Percentiles rank a stretch among this genome's conserved stretches.
These are phyloP conservation scores for Setophaga petechia DNA, from an alignment of 2,113 vertebrate species.

Conservation along the genomic window DNA sequence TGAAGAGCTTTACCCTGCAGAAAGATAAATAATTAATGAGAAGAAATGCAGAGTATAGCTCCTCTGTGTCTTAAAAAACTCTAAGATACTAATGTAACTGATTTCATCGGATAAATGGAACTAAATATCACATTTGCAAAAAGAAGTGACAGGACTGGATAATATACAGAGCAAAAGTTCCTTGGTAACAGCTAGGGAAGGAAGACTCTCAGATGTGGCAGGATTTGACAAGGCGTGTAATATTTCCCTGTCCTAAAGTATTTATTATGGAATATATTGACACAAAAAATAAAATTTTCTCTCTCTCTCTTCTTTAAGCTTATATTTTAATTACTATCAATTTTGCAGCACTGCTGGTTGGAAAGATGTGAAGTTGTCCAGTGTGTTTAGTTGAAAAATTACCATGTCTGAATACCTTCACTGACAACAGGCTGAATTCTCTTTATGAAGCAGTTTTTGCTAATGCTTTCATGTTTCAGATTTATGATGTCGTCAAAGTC, in stretches of 20 bases:
- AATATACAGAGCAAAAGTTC: constrained; percentile 6
- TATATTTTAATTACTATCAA: constrained; percentile 9
- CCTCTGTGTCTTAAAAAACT: constrained; percentile 39
- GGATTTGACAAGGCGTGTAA: constrained; percentile 19
- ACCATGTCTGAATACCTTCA: constrained; percentile 55
- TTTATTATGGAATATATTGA: constrained; percentile 17
- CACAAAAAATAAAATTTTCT: neutral
- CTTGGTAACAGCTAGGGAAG: neutral
- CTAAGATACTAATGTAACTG: neutral
- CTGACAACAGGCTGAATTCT: constrained; percentile 57
- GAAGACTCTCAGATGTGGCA: constrained; percentile 13
- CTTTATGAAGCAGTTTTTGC: constrained; percentile 66
- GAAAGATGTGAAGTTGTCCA: constrained; percentile 1
- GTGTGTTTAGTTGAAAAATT: constrained; percentile 55
- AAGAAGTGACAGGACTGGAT: neutral
- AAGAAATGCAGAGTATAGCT: constrained; percentile 11
- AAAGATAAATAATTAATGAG: constrained; percentile 67
- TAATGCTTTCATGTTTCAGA: constrained; percentile 65
- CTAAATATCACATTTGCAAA: neutral
- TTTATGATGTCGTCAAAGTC: constrained; percentile 68
- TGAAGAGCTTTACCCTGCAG: neutral
- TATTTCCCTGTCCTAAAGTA: constrained; percentile 20
- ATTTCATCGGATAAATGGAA: constrained; percentile 54
- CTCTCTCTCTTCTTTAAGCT: constrained; percentile 8
- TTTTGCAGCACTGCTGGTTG: constrained; percentile 25